Percentiles rank a stretch among this genome's conserved stretches.
These are phyloP conservation scores for Varanus komodoensis DNA, from an alignment of 2,113 vertebrate species.

Conservation along the genomic window DNA sequence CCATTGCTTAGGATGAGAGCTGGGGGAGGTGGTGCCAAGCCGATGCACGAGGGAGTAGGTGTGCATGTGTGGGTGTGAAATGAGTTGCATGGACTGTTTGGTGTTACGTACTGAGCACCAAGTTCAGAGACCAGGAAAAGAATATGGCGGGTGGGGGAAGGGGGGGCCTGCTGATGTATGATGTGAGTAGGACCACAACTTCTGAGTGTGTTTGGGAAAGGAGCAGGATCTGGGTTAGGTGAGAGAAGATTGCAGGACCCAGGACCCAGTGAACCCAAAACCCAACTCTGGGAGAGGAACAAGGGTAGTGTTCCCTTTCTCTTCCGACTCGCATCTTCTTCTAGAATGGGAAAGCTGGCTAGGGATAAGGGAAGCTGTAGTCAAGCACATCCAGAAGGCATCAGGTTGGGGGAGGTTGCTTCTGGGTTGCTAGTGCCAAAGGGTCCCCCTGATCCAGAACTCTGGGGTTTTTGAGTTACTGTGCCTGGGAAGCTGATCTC, in stretches of 20 bases:
- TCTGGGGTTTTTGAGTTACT: neutral
- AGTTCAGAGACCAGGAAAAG: neutral
- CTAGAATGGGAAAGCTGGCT: no score
- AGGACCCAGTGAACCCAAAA: neutral
- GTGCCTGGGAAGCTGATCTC: neutral
- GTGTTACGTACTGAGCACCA: neutral
- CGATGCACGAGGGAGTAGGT: neutral
- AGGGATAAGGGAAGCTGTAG: neutral
- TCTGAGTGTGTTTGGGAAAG: neutral
- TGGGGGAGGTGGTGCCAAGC: neutral
- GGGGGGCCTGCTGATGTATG: neutral
- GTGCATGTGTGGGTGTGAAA: conserved; percentile 13
- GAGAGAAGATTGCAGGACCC: neutral
- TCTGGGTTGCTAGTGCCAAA: neutral
- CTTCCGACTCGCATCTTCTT: no score
- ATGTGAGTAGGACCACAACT: neutral
- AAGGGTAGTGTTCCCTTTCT: neutral
- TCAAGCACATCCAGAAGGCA: neutral
- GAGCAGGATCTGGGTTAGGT: no score
- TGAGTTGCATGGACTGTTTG: neutral
- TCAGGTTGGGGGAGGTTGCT: neutral
- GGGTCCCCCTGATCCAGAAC: neutral
- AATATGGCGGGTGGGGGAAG: neutral
- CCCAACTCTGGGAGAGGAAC: neutral
- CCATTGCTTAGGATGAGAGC: neutral